These are phyloP conservation scores for Parotia lawesii DNA, from an alignment of 2,113 vertebrate genomes.

Conservation along the genomic window DNA sequence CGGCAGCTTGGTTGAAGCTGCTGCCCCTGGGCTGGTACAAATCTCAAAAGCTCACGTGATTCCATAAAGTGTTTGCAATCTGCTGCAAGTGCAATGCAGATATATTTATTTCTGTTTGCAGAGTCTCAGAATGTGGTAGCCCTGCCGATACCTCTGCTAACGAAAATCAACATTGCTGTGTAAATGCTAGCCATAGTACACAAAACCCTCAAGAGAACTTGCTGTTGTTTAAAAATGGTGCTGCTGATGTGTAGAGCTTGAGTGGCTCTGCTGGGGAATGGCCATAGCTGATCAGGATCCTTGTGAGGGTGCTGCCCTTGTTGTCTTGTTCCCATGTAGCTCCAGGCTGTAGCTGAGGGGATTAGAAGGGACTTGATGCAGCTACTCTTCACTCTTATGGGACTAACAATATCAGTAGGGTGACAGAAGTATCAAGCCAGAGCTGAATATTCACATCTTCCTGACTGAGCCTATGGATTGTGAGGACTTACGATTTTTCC, in stretches of 20 bases:
- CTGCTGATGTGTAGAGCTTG: not conserved
- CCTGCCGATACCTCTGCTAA: not conserved
- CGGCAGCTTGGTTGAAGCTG: not conserved
- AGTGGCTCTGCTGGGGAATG: not conserved
- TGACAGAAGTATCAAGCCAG: not conserved
- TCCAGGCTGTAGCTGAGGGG: not conserved
- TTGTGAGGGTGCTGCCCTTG: not conserved
- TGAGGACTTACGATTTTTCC: not conserved
- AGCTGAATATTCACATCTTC: not conserved
- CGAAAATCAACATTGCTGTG: not conserved
- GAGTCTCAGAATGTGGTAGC: not conserved
- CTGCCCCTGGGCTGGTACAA: not conserved
- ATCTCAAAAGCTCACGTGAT: not conserved
- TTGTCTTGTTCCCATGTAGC: not conserved
- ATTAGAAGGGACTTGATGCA: not conserved
- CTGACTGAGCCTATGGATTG: not conserved
- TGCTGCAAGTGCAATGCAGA: not conserved
- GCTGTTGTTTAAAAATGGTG: not conserved
- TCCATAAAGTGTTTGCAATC: rapidly evolving
- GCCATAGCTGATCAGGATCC: not conserved
- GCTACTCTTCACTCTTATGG: rapidly evolving
- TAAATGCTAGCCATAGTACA: not conserved
- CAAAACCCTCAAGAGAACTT: not conserved
- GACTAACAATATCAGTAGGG: not conserved
- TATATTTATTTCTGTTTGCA: not conserved